phyloP scores from a whole-genome alignment of 1,140 invertebrate species.

The Akabosia matsudoensis region DNA sequence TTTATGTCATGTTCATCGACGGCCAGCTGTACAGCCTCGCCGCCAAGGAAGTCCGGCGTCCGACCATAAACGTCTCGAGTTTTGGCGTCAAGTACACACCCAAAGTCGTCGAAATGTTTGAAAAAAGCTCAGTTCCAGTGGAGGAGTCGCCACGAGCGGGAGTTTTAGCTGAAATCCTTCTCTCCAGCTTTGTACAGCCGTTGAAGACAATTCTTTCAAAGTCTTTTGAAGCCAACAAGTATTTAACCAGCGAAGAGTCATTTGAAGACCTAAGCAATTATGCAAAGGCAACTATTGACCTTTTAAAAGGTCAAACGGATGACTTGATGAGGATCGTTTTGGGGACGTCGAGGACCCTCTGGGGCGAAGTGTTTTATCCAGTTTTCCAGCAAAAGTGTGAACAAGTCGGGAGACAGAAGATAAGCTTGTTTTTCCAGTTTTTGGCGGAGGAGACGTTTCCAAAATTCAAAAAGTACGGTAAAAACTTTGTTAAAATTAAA shows the following conservation, averaged over 20 bases:
- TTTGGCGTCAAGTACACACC: constrained; percentile 34
- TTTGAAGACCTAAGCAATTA: constrained; percentile 36
- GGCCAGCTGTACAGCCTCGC: constrained; percentile 39
- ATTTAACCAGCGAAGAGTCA: constrained; percentile 22
- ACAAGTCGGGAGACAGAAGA: constrained; percentile 15
- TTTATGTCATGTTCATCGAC: constrained; percentile 43
- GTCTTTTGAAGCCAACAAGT: constrained; percentile 8
- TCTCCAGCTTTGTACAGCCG: constrained; percentile 13
- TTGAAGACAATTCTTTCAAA: background rate
- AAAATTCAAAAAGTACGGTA: constrained; percentile 33
- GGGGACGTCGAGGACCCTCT: constrained; percentile 40
- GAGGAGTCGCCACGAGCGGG: constrained; percentile 38
- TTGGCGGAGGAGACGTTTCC: constrained; percentile 28
- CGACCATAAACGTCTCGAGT: constrained; percentile 14
- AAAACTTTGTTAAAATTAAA: background rate
- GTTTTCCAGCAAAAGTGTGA: constrained; percentile 39
- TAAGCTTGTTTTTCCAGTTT: constrained; percentile 25
- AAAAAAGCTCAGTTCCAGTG: constrained; percentile 28
- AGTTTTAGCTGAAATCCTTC: constrained; percentile 29
- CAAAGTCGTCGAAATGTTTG: constrained; percentile 24
- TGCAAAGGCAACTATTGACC: background rate
- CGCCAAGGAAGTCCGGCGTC: constrained; percentile 36
- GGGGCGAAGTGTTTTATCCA: constrained; percentile 41
- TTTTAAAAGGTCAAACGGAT: constrained; percentile 33
- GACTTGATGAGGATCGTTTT: constrained; percentile 42